Evolutionary conservation across 1,140 invertebrate species (phyloP).

Genomic region (Musca domestica): DNA sequence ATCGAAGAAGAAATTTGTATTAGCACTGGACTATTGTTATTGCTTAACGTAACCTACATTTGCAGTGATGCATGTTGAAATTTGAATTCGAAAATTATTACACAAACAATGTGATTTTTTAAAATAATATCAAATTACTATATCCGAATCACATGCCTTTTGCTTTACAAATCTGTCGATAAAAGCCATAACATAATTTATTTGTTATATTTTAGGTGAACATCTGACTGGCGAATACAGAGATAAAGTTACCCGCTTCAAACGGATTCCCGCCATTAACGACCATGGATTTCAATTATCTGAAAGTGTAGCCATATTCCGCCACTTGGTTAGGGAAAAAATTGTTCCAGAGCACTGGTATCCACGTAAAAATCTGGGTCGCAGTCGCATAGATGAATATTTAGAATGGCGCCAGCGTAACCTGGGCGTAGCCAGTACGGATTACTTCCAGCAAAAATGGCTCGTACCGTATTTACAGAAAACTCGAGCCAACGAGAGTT

Average conservation of each 20-base stretch:
- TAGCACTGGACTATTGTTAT: no score
- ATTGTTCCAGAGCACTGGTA: constrained; percentile 69
- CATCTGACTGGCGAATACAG: constrained; percentile 69
- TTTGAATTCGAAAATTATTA: no score
- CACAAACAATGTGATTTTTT: no score
- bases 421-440: constrained; percentile 64
- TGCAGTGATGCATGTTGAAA: no score
- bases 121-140: no score
- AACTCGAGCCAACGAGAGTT: constrained; percentile 45
- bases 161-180: no score
- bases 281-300: constrained; percentile 73
- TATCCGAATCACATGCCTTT: no score
- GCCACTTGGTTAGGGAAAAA: constrained; percentile 57
- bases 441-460: constrained; percentile 67
- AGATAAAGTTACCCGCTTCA: constrained; percentile 70
- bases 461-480: constrained; percentile 56
- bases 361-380: constrained; percentile 64
- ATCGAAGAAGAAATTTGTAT: no score
- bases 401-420: constrained; percentile 85
- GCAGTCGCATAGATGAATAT: constrained; percentile 78
- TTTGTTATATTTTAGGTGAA: constrained; percentile 59
- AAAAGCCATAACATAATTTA: no score
- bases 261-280: constrained; percentile 72
- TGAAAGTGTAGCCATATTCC: constrained; percentile 72
- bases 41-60: no score